Base-by-base conservation (phyloP, 2,797 vertebrate species). In the Hippopotamyrus pictus region DNA sequence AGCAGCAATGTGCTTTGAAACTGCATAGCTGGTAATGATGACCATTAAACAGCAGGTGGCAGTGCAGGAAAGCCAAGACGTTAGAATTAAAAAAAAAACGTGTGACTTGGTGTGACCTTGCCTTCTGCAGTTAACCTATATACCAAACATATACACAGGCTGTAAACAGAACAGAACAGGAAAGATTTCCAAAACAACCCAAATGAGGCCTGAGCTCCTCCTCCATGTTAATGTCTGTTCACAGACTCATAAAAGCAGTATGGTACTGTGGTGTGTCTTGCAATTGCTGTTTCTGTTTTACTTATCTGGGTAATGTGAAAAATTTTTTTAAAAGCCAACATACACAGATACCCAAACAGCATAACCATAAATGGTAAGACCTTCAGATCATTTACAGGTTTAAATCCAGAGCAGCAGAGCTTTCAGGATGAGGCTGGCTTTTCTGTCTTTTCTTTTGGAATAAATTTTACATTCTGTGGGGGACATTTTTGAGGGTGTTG, bases 11-110 rank as follows among this genome's bases (percentile, higher is more conserved):
- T 79, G 76, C 48, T 85, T 85, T 85, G n/a, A 53, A 85, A 85
- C 3, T 6, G 83, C 83, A 33, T 46, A 12, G 83, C 8, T 51
- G 82, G 50, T 85, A 29, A 50, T 46, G n/a, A 85, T 53, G 48
- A 17, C 65, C 12, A 46, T 82, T 82, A 82, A 82, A 17, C 76
- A 82, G 76, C 76, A 82, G 76, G 76, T 82, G 76, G 76, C 76
- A 82, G 37, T 82, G 19, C 41, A 41, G 41, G 37, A n/a, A 79
- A n/a, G 37, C 44, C 44, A 79, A 44, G 51, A 53, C 4, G 51
- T 53, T 41, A 41, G 37, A 44, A n/a, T 79, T 41, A 0, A 76
- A 53, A 53, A 19, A 29, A 17, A 73, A 17, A 11, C 11, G 65
- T 8, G 14, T 76, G 33, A 79, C 37, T 82, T 82, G 73, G 44